Base-by-base conservation (phyloP, 2,888 invertebrate genomes). In the Plebejus melissa region DNA sequence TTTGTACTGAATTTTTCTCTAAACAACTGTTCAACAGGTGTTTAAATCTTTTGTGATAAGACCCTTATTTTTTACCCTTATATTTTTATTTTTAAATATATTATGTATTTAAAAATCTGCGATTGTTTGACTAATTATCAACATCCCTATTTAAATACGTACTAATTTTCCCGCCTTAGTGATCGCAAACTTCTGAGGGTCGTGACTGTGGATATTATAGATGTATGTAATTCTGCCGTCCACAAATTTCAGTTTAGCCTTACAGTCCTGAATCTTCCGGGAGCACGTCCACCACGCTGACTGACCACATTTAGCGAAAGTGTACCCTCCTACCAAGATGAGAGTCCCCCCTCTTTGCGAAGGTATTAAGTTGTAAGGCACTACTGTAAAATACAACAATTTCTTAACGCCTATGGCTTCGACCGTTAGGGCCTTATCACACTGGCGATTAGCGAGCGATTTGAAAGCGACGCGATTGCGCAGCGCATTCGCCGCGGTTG, bases 231-330 rank as follows among this genome's bases (percentile, higher is more conserved):
- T 81, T 7, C 79, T 79, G 0, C 79, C 81, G 11, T 72, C 9
- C 22, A 80, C 77, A 36, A 85, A 74, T 71, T 81, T 83, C 3
- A 85, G 75, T 16, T 78, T 76, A 0, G 83, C 85, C 32, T 79
- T 82, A 75, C 83, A 85, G 3, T 79, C 78, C 6, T 41, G 71
- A 6, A 72, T 70, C 54, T 78, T 80, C 69, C 79, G 80, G 0
- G 83, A 82, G 54, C 83, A 83, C 36, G 78, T 80, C 83, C 83
- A 83, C 9, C 65, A 5, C 28, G 74, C 57, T 41, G 57, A 69
- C 2, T 76, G 50, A 50, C 57, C 74, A 6, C 36, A 28, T 54
- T 76, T 77, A 76, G 79, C 77, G 28, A 76, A 80, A 38, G 77
- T 74, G 22, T 74, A 79, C 28, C 75, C 76, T 46, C 77, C 65